Percentiles rank a stretch among this genome's conserved stretches.
Evolutionary conservation across 92 coral and sea anemone species (phyloP).

Genomic region (Actinostola sp.): DNA sequence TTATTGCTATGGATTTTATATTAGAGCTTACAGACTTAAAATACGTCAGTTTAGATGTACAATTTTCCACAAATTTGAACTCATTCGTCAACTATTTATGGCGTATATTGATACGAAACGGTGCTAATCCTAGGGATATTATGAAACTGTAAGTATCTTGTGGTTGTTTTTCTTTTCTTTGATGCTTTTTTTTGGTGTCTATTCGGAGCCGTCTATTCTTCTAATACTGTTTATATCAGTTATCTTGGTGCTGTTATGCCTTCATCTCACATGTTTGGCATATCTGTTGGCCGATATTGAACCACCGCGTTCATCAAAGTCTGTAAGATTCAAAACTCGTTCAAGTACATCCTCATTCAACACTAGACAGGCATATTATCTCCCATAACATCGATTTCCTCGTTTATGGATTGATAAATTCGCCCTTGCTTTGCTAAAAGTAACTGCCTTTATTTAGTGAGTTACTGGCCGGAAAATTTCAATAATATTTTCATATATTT

Average conservation of each 20-base stretch:
- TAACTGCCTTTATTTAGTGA: neutral
- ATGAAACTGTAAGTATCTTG: neutral
- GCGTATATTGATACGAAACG: too few relatives aligned
- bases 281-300: too few relatives aligned
- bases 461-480: neutral
- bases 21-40: too few relatives aligned
- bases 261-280: too few relatives aligned
- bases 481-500: neutral
- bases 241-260: too few relatives aligned
- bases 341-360: too few relatives aligned
- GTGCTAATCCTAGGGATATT: too few relatives aligned
- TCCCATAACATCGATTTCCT: neutral
- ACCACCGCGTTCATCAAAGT: too few relatives aligned
- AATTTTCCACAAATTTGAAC: conserved; percentile 4
- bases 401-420: neutral
- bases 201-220: neutral
- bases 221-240: too few relatives aligned
- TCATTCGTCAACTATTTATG: neutral
- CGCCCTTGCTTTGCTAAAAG: neutral
- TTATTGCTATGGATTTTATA: too few relatives aligned
- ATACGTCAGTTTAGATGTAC: neutral
- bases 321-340: too few relatives aligned
- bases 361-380: too few relatives aligned
- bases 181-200: neutral
- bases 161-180: neutral